phyloP scores from a whole-genome alignment of 2,888 invertebrate species.

The Tupiocoris notatus region DNA sequence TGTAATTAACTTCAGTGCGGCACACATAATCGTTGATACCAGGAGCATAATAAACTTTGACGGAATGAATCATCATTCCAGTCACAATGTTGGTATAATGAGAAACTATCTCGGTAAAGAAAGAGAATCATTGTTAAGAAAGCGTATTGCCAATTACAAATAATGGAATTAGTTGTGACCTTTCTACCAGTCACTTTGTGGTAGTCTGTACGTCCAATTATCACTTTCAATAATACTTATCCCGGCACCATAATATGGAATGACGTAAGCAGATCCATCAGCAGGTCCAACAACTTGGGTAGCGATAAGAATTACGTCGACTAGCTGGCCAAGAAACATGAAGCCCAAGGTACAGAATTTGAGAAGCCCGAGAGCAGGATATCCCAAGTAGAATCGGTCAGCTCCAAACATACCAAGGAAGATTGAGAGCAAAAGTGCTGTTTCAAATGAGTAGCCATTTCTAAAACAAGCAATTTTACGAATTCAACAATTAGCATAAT shows the following conservation, averaged over 20 bases:
- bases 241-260: slow-evolving; percentile 89
- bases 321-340: slow-evolving; percentile 90
- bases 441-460: slow-evolving; percentile 92
- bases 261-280: slow-evolving; percentile 91
- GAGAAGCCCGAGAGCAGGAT: slow-evolving; percentile 90
- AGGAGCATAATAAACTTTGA: too few species aligned
- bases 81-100: too few species aligned
- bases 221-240: slow-evolving; percentile 76
- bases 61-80: too few species aligned
- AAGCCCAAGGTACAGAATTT: slow-evolving; percentile 96
- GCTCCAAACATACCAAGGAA: slow-evolving; percentile 98
- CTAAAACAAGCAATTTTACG: too few species aligned
- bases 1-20: too few species aligned
- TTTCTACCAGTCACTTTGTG: slow-evolving; percentile 43
- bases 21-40: too few species aligned
- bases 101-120: too few species aligned
- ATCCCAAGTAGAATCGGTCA: slow-evolving; percentile 97
- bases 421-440: slow-evolving; percentile 86
- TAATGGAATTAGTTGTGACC: too few species aligned
- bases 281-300: slow-evolving; percentile 91
- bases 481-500: too few species aligned
- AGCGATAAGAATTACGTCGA: slow-evolving; percentile 94
- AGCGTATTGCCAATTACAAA: too few species aligned
- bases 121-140: too few species aligned
- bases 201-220: slow-evolving; percentile 67